Evolutionary conservation across 2,888 invertebrate species (phyloP).

Genomic region (Microplitis deprimator): DNA sequence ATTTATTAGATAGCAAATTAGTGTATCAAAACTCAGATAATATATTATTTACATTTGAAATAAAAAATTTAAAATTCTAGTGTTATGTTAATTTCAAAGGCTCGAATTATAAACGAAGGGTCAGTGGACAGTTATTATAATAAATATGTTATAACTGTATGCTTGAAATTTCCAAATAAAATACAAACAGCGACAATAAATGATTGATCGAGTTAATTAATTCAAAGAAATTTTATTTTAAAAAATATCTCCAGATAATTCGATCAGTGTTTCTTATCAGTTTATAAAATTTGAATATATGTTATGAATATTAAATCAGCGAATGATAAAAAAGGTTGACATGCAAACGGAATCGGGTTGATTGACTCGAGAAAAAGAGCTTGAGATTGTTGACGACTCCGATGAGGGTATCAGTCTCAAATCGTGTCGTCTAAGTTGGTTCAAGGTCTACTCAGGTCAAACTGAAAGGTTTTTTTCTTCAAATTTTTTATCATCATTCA

Average conservation of each 20-base stretch:
- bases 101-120: background rate
- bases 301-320: background rate
- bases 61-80: background rate
- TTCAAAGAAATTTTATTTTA: too few relatives aligned
- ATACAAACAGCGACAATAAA: background rate
- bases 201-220: background rate
- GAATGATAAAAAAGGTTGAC: background rate
- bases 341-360: background rate
- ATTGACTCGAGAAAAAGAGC: slow-evolving; percentile 5
- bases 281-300: too few relatives aligned
- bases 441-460: slow-evolving; percentile 60
- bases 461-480: slow-evolving; percentile 47
- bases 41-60: background rate
- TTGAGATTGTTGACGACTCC: background rate
- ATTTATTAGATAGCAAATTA: background rate
- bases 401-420: slow-evolving; percentile 20
- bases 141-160: too few relatives aligned
- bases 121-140: background rate
- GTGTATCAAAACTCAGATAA: background rate
- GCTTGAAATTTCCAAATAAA: too few relatives aligned
- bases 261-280: too few relatives aligned
- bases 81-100: background rate
- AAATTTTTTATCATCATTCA: background rate
- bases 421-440: slow-evolving; percentile 47
- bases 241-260: too few relatives aligned